Percentiles rank a stretch among this genome's conserved stretches.
These are phyloP conservation scores for Champsocephalus gunnari DNA, from an alignment of 2,797 vertebrate genomes.

Conservation along the genomic window DNA sequence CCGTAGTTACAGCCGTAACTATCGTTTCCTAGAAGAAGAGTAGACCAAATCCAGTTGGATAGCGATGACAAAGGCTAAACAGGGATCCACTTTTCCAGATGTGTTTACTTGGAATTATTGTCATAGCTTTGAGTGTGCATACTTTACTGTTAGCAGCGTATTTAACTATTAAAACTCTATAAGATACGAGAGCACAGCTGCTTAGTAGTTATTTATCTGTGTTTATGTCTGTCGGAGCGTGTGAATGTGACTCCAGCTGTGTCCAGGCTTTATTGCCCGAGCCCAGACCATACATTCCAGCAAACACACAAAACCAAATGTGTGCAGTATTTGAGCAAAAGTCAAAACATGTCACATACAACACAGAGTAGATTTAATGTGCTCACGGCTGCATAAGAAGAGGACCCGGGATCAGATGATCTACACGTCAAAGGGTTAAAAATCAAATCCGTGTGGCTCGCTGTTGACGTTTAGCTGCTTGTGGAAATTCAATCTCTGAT, in stretches of 20 bases:
- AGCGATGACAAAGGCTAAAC: constrained; percentile 39
- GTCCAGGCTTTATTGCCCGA: constrained; percentile 31
- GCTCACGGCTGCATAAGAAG: background rate
- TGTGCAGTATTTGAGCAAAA: background rate
- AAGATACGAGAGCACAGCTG: constrained; percentile 30
- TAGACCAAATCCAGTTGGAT: constrained; percentile 51
- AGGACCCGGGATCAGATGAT: constrained; percentile 9
- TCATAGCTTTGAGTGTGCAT: constrained; percentile 27
- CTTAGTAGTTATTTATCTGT: constrained; percentile 14
- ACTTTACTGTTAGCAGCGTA: constrained; percentile 46
- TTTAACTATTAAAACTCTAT: constrained; percentile 31
- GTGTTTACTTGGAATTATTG: constrained; percentile 34
- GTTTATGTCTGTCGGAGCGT: constrained; percentile 34
- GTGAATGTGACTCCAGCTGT: constrained; percentile 50
- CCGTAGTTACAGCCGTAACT: too few species aligned
- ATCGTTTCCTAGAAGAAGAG: constrained; percentile 13
- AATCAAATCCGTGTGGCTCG: constrained; percentile 1
- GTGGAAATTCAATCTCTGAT: constrained; percentile 2
- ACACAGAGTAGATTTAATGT: background rate
- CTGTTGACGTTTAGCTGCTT: background rate
- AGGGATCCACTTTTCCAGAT: constrained; percentile 55
- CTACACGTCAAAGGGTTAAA: background rate
- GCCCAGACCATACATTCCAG: background rate
- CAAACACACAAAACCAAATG: constrained; percentile 11
- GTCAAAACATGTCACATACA: background rate